Conservation (phyloP, 1,140 invertebrate species). For the Medauroidea extradentata region DNA sequence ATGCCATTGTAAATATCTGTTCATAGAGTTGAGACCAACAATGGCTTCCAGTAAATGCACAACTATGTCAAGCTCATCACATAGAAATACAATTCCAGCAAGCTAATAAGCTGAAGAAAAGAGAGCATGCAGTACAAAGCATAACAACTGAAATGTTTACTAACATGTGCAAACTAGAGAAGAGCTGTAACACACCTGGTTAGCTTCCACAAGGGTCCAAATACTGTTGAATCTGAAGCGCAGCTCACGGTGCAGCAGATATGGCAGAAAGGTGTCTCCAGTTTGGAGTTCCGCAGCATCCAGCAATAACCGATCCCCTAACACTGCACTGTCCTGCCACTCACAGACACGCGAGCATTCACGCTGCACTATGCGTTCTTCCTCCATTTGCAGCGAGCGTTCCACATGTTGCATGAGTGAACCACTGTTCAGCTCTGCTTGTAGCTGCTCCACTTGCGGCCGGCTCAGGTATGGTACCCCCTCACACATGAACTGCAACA, state of each 20-base stretch:
- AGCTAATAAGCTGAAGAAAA: too few relatives aligned
- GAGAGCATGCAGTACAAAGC: too few relatives aligned
- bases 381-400: constrained; percentile 28
- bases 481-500: constrained; percentile 58
- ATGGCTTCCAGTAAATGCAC: too few relatives aligned
- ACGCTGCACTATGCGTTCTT: constrained; percentile 45
- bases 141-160: too few relatives aligned
- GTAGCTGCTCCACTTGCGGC: constrained; percentile 41
- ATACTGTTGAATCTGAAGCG: constrained; percentile 48
- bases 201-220: constrained; percentile 36
- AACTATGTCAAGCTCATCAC: too few relatives aligned
- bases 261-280: constrained; percentile 33
- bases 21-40: too few relatives aligned
- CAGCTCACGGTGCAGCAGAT: constrained; percentile 49
- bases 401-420: constrained; percentile 28
- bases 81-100: too few relatives aligned
- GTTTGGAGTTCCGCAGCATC: constrained; percentile 32
- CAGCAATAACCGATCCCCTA: constrained; percentile 28
- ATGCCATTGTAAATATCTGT: too few relatives aligned
- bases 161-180: too few relatives aligned
- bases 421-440: constrained; percentile 33
- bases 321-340: constrained; percentile 39
- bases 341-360: constrained; percentile 34
- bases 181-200: constrained; percentile 45
- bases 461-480: constrained; percentile 63